phyloP scores from a whole-genome alignment of 2,888 invertebrate genomes.

The Protophormia terraenovae region DNA sequence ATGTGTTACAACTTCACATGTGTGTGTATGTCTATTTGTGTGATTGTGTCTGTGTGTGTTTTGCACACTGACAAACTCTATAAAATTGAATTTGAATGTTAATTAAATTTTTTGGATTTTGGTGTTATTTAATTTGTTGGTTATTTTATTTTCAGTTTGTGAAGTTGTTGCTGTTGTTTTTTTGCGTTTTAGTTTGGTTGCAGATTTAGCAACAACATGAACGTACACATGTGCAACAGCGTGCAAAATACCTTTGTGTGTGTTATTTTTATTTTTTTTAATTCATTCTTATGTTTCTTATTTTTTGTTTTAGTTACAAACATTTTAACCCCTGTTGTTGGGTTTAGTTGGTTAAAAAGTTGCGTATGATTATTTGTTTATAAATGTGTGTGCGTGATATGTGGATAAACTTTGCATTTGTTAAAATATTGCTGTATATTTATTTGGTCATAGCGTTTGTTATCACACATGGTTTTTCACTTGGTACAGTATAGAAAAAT shows the following conservation, averaged over 20 bases:
- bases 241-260: slow-evolving; percentile 15
- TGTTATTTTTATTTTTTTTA: background rate
- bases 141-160: slow-evolving; percentile 51
- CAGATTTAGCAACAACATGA: background rate
- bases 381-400: background rate
- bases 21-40: background rate
- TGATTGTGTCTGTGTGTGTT: background rate
- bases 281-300: background rate
- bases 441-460: background rate
- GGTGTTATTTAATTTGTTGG: slow-evolving; percentile 64
- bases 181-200: background rate
- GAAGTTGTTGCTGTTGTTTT: slow-evolving; percentile 2
- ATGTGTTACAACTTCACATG: background rate
- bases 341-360: slow-evolving; percentile 17
- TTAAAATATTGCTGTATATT: background rate
- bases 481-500: no score
- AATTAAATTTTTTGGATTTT: slow-evolving; percentile 68
- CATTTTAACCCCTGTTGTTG: slow-evolving; percentile 1
- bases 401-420: background rate
- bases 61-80: slow-evolving; percentile 43
- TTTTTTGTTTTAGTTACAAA: background rate
- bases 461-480: no score
- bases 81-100: slow-evolving; percentile 68
- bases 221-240: slow-evolving; percentile 36
- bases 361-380: background rate